Conservation (phyloP, 1,140 invertebrate species). For the Zaprionus ornatus region DNA sequence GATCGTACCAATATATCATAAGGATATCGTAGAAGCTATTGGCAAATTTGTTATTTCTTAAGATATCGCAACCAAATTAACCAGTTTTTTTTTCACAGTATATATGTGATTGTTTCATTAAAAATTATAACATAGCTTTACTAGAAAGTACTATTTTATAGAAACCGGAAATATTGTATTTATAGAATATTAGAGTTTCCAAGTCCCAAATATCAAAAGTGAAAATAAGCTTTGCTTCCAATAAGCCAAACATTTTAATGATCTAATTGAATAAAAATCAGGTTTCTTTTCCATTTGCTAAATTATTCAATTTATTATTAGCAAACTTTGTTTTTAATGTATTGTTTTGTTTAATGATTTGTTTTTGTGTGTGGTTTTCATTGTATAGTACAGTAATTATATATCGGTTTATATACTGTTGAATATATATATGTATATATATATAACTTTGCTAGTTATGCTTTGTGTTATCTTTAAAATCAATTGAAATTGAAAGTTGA, state of each 20-base stretch:
- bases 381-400: slow-evolving; percentile 66
- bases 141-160: too few species aligned
- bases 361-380: slow-evolving; percentile 48
- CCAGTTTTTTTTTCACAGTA: too few species aligned
- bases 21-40: too few species aligned
- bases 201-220: too few species aligned
- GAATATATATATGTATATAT: slow-evolving; percentile 58
- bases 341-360: slow-evolving; percentile 48
- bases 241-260: not conserved
- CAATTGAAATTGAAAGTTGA: slow-evolving; percentile 63
- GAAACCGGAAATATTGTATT: too few species aligned
- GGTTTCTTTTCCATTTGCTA: slow-evolving; percentile 67
- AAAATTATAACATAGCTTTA: too few species aligned
- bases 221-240: not conserved
- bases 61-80: too few species aligned
- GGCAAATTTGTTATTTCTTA: too few species aligned
- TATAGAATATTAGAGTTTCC: too few species aligned
- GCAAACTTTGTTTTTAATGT: slow-evolving; percentile 60
- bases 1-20: too few species aligned
- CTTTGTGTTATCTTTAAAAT: slow-evolving; percentile 54
- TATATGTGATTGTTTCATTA: too few species aligned
- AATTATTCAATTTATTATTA: slow-evolving; percentile 78
- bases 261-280: slow-evolving; percentile 16
- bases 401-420: slow-evolving; percentile 62
- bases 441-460: slow-evolving; percentile 63